A percentile compares a stretch with the other conserved stretches of the same genome.
Evolutionary conservation across 30 jellyfish, hydroid and myxozoan genomes (phyloP).

Genomic region (Catostylus mosaicus): DNA sequence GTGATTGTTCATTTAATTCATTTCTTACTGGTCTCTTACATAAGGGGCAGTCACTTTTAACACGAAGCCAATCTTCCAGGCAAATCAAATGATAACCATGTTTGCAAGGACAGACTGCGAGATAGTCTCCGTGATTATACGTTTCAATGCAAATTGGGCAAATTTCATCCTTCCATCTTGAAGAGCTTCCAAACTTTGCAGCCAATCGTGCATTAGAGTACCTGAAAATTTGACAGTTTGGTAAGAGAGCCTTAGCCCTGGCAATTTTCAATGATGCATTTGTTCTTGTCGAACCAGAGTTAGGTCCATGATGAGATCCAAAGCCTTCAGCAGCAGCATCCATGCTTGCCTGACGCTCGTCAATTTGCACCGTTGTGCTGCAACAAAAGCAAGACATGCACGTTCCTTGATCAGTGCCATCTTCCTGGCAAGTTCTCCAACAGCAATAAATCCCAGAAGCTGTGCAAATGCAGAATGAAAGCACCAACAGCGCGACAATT

Average conservation of each 20-base stretch:
- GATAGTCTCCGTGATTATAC: background rate
- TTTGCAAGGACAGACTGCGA: slow-evolving; percentile 54
- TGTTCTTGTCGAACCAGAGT: background rate
- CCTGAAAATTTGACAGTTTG: slow-evolving; percentile 25
- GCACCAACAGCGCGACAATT: slow-evolving; percentile 10
- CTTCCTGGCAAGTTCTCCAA: slow-evolving; percentile 21
- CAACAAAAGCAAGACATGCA: slow-evolving; percentile 23
- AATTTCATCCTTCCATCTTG: slow-evolving; percentile 40
- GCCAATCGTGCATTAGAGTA: background rate
- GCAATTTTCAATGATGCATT: slow-evolving; percentile 16
- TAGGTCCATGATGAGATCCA: background rate
- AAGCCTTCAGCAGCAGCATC: slow-evolving; percentile 3
- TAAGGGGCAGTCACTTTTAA: slow-evolving; percentile 44
- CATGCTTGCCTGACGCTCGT: background rate
- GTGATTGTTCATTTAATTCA: slow-evolving; percentile 31
- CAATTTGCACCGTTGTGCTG: background rate
- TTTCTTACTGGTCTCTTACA: slow-evolving; percentile 35
- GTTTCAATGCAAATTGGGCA: slow-evolving; percentile 56
- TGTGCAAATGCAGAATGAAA: slow-evolving; percentile 3
- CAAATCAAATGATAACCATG: slow-evolving; percentile 55
- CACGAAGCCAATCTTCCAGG: slow-evolving; percentile 52
- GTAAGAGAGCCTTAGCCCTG: slow-evolving; percentile 30
- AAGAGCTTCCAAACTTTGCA: slow-evolving; percentile 11
- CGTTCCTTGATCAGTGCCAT: background rate
- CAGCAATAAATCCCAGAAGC: slow-evolving; percentile 23